phyloP scores from a whole-genome alignment of 2,888 invertebrate species.

The Leucoptera coffeella region DNA sequence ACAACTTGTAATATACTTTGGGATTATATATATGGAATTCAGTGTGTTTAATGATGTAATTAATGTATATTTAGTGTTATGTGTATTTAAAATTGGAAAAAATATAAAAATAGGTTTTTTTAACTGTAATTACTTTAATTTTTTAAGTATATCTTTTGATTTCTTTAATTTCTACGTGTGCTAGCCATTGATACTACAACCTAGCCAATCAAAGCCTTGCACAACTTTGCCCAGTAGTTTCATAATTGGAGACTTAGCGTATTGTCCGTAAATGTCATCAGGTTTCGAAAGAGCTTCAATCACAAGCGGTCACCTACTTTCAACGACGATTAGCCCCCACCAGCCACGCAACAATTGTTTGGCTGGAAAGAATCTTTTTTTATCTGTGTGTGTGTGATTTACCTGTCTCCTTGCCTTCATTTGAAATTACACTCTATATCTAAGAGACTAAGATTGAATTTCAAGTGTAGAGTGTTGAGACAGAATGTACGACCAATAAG shows the following conservation, averaged over 20 bases:
- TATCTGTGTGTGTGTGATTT: constrained; percentile 40
- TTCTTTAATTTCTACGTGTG: too few relatives aligned
- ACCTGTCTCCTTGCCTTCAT: constrained; percentile 20
- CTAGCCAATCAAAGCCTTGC: too few relatives aligned
- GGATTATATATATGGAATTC: too few relatives aligned
- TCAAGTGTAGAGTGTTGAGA: constrained; percentile 11
- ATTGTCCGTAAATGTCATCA: constrained; percentile 45
- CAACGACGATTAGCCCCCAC: constrained; percentile 45
- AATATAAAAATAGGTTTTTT: too few relatives aligned
- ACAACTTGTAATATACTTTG: too few relatives aligned
- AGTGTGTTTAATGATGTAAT: too few relatives aligned
- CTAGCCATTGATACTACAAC: too few relatives aligned
- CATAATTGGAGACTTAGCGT: constrained; percentile 37
- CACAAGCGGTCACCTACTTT: constrained; percentile 52
- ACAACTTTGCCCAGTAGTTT: too few relatives aligned
- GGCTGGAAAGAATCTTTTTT: constrained; percentile 53
- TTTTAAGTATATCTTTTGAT: too few relatives aligned
- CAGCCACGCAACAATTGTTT: constrained; percentile 54
- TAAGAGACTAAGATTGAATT: constrained; percentile 11
- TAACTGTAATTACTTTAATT: too few relatives aligned
- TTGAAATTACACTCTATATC: constrained; percentile 12
- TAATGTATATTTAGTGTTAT: too few relatives aligned
- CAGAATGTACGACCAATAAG: constrained; percentile 52
- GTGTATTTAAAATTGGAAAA: too few relatives aligned
- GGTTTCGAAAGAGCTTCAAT: constrained; percentile 49